phyloP scores from a whole-genome alignment of 2,888 invertebrate species.

The Exephanes ischioxanthus region DNA sequence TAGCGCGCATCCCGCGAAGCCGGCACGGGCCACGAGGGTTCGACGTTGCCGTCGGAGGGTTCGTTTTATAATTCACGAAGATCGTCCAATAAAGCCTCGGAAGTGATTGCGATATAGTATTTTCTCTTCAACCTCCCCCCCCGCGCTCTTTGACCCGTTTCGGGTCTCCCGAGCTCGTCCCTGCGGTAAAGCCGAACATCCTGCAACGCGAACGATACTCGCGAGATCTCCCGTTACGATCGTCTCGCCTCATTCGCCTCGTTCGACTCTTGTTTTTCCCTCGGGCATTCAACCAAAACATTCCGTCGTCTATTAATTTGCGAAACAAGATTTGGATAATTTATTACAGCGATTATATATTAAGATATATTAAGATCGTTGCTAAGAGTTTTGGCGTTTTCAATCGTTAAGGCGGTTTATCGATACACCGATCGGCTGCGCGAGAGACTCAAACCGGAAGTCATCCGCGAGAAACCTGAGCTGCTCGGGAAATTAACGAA shows the following conservation, averaged over 20 bases:
- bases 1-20: conserved; percentile 61
- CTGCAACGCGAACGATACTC: conserved; percentile 14
- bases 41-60: conserved; percentile 69
- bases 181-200: conserved; percentile 5
- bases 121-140: conserved; percentile 29
- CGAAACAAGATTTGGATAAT: neutral
- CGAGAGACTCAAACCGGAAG: too few species aligned
- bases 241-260: conserved; percentile 6
- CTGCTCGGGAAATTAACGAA: too few species aligned
- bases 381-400: too few species aligned
- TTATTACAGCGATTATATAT: neutral
- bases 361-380: too few species aligned
- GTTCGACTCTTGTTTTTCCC: neutral
- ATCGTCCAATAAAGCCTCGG: conserved; percentile 81
- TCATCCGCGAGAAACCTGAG: too few species aligned
- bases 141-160: conserved; percentile 27
- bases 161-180: conserved; percentile 1
- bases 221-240: conserved; percentile 22
- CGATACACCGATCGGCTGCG: too few species aligned
- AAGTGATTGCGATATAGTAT: conserved; percentile 76
- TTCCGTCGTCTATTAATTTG: conserved; percentile 19
- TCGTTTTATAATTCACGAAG: conserved; percentile 80
- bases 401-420: too few species aligned
- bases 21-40: conserved; percentile 67
- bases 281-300: conserved; percentile 12